Evolutionary conservation across 2,113 vertebrate genomes (phyloP), one percentile per base, ranked within the genome.

Genomic region (Epinephelus lanceolatus): DNA sequence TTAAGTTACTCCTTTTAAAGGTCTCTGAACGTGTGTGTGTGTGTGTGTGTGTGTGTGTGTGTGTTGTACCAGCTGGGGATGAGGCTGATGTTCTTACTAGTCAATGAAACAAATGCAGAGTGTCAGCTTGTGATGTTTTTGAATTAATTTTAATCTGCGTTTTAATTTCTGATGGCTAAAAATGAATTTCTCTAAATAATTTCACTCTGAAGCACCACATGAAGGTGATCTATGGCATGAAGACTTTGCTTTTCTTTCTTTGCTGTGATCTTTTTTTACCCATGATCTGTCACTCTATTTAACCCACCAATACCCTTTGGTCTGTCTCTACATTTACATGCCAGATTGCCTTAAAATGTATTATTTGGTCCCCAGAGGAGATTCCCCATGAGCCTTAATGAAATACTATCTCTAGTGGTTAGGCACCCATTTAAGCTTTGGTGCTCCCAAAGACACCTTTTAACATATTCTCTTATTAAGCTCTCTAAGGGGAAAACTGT

Each of bases 1-100:
- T 92, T 91, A 89, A 92, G 77, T 84, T 73, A 62, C 60, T 89
- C 71, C 83, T 87, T 89, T 80, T 68, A 87, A 80, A 80, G 84
- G 76, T 85, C 70, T 66, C 18, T 14, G 18, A 9, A 23, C 33
- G 63, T 66, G 15, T n/a, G 1, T 45, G 30, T 82, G 71, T 61
- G 52, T 33, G 30, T 82, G 71, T 61, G 57, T 33, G 56, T 21
- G 30, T 82, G 71, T 61, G 57, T 33, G 30, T 82, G 71, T 61
- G 57, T 33, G 45, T 21, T 60, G 14, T 63, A 57, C 57, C 65
- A 51, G 18, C 59, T 66, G 47, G 60, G 56, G 23, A 3, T 60
- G 55, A 76, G 11, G 5, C 11, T 40, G 33, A 33, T 19, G 23
- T 73, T 72, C 18, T 18, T 56, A n/a, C 27, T 53, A 51, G 30